A percentile compares a stretch with the other conserved stretches of the same genome.
Conservation (phyloP, 2,797 vertebrate species). For the Oreochromis mossambicus region DNA sequence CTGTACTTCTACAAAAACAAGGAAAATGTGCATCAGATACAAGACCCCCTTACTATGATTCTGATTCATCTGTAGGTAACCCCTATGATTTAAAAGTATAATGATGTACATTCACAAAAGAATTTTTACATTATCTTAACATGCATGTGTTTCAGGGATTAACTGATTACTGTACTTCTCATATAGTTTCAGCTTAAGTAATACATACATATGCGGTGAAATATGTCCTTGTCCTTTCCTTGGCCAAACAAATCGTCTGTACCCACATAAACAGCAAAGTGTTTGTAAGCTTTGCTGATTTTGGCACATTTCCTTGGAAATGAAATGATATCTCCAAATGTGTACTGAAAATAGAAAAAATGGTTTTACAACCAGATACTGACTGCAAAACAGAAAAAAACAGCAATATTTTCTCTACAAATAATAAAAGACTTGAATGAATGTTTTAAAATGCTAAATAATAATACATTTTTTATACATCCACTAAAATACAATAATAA, state of each 20-base stretch:
- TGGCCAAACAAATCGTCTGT: no score
- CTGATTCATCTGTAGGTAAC: no score
- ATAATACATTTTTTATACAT: neutral
- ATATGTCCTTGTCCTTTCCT: neutral
- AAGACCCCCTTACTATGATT: no score
- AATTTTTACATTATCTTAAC: no score
- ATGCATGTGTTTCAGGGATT: no score
- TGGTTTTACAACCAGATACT: rapidly evolving
- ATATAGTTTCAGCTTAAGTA: neutral
- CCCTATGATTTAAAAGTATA: no score
- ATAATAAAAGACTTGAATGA: rapidly evolving
- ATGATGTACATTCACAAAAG: no score
- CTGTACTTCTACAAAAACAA: no score
- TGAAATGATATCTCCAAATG: neutral
- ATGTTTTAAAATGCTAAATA: neutral
- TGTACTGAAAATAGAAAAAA: neutral
- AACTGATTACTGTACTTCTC: no score
- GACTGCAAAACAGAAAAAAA: neutral
- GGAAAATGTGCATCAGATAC: no score
- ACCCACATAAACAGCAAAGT: neutral
- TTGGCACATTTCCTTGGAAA: neutral
- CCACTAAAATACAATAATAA: neutral
- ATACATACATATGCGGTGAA: neutral
- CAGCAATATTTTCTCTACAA: rapidly evolving
- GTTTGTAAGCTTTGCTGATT: neutral